Evolutionary conservation across 2,797 vertebrate genomes (phyloP).

Genomic region (Lacerta agilis): DNA sequence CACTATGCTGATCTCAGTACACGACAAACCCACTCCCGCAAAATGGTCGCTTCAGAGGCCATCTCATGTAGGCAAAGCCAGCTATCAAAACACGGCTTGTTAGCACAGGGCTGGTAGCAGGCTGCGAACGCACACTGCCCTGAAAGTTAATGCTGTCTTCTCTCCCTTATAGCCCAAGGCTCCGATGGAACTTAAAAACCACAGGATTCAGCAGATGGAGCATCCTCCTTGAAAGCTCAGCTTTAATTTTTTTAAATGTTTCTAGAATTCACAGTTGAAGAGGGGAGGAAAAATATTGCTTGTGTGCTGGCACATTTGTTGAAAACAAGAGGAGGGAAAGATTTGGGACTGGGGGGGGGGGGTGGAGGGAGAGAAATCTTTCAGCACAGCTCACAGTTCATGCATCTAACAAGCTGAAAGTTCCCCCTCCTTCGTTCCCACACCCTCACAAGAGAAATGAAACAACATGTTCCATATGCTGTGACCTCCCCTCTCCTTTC

Average conservation of each 20-base stretch:
- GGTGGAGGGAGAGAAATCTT: background rate
- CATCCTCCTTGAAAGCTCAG: background rate
- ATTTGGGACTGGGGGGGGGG: background rate
- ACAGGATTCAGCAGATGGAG: background rate
- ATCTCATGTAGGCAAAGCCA: background rate
- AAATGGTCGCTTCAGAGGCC: background rate
- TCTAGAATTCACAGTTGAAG: background rate
- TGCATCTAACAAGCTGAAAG: background rate
- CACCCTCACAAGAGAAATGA: background rate
- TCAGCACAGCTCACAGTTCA: background rate
- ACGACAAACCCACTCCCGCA: background rate
- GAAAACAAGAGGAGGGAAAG: background rate
- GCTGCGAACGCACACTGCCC: background rate
- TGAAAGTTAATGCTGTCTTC: conserved; percentile 2
- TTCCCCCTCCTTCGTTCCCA: background rate
- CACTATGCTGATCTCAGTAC: background rate
- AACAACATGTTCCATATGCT: background rate
- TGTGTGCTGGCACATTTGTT: background rate
- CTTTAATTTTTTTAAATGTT: background rate
- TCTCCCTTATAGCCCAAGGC: background rate
- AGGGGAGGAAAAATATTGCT: background rate
- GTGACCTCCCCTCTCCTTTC: background rate
- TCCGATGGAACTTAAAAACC: background rate
- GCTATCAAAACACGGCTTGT: background rate
- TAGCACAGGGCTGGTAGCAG: background rate